Base-by-base conservation (phyloP, 2,797 vertebrate species). In the Gallinago stenura region DNA sequence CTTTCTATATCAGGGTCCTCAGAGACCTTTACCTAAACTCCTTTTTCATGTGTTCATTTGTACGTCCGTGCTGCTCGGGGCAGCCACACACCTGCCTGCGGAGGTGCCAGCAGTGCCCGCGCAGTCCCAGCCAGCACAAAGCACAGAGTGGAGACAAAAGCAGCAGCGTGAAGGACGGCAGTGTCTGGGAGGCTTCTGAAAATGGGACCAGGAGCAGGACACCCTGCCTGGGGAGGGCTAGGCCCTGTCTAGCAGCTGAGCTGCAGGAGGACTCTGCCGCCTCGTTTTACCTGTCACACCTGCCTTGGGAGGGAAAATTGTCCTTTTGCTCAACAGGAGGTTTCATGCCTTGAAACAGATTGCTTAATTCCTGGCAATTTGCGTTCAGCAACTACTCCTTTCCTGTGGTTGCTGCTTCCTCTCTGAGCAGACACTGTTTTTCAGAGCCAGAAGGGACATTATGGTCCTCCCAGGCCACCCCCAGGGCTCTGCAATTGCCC, bases 391-490 rank as follows among this genome's bases (percentile, higher is more conserved):
- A 53, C 89, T 83, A 37, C 45, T 31, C 75, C 87, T 25, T 90
- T 92, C 91, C 89, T 92, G 93, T 31, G 43, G 62, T 45, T 93
- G 30, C 22, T 88, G 65, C 46, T 94, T 97, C 94, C 92, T 85
- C 81, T 92, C 88, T 48, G 53, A 84, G 73, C 15, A 41, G n/a
- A 82, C 69, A 48, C n/a, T 4, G 33, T 50, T 89, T 50, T 68
- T 69, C 37, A 73, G 71, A 78, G 48, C 25, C 62, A 70, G 60
- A 81, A 87, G 30, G 66, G 33, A 73, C 5, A 7, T 37, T 11
- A 21, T 5, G 33, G 60, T 91, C 22, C 25, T 76, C 43, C 56
- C 71, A 70, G 66, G 20, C 62, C 82, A 41, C 39, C 14, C 56
- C 89, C 37, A 5, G 2, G 15, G 20, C 45, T 28, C 54, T n/a